These are phyloP conservation scores for Anableps anableps DNA, from an alignment of 2,797 vertebrate genomes.

Conservation along the genomic window DNA sequence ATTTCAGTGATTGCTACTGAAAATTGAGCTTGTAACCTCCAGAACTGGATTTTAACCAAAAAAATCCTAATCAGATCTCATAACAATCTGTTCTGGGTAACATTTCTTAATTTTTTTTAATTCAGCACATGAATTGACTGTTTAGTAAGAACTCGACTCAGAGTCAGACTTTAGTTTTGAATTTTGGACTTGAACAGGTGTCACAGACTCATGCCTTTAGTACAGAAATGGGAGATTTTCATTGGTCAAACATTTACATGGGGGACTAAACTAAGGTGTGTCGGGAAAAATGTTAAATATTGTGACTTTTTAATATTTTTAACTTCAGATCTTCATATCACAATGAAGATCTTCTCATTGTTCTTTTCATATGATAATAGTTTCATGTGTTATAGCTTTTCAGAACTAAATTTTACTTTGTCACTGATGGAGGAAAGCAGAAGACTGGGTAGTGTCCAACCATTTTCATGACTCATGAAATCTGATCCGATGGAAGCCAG, in stretches of 20 bases:
- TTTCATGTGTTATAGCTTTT: not conserved
- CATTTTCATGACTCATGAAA: not conserved
- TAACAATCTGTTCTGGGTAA: conserved; percentile 19
- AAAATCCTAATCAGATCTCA: conserved; percentile 17
- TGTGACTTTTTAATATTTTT: not conserved
- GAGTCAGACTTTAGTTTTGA: not conserved
- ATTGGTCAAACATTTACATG: not conserved
- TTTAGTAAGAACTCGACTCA: conserved; percentile 2
- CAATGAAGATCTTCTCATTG: not conserved
- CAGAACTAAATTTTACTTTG: not conserved
- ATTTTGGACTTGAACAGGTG: conserved; percentile 14
- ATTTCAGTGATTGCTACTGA: conserved; percentile 38
- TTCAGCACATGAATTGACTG: conserved; percentile 10
- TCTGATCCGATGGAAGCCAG: not conserved
- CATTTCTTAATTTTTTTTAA: conserved; percentile 27
- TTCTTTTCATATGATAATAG: not conserved
- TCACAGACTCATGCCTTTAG: not conserved
- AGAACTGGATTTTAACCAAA: conserved; percentile 18
- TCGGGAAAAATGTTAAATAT: no score
- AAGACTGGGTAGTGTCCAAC: not conserved
- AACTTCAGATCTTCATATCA: not conserved
- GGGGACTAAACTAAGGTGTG: no score
- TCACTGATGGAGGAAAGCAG: not conserved
- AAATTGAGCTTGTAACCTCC: conserved; percentile 38
- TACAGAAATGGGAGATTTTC: not conserved